Conservation (phyloP, 1,140 invertebrate species). For the Brachionus paranguensis region DNA sequence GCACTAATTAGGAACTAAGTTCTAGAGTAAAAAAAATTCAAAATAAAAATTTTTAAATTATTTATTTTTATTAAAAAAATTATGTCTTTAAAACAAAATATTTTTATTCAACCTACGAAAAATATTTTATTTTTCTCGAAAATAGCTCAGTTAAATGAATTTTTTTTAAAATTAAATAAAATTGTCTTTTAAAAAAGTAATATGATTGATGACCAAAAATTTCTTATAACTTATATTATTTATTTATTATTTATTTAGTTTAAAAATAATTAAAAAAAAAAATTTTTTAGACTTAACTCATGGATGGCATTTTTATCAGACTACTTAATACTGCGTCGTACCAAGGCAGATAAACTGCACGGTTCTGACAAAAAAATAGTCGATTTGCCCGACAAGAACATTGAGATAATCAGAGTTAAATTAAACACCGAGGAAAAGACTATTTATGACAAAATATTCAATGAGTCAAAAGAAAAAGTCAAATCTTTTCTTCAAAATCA, state of each 20-base stretch:
- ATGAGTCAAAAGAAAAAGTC: constrained; percentile 50
- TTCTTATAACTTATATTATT: no score
- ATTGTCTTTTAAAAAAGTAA: no score
- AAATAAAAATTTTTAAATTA: no score
- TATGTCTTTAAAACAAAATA: no score
- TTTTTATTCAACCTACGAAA: no score
- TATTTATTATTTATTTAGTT: background rate
- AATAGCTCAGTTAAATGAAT: no score
- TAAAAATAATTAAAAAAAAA: constrained; percentile 39
- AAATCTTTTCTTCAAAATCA: constrained; percentile 49
- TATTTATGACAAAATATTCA: constrained; percentile 61
- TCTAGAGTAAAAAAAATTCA: no score
- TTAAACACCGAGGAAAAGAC: constrained; percentile 67
- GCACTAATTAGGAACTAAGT: no score
- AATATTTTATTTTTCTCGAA: no score
- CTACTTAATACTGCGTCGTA: constrained; percentile 72
- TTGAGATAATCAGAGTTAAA: constrained; percentile 55
- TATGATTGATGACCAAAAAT: no score
- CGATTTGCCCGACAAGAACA: constrained; percentile 63
- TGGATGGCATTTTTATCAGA: constrained; percentile 72
- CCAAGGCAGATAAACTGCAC: constrained; percentile 66
- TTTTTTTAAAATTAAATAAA: no score
- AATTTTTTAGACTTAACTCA: constrained; percentile 60
- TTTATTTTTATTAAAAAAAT: no score
- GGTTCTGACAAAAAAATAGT: constrained; percentile 58